Conservation (phyloP, 1,140 invertebrate species). For the Trialeurodes vaporariorum region DNA sequence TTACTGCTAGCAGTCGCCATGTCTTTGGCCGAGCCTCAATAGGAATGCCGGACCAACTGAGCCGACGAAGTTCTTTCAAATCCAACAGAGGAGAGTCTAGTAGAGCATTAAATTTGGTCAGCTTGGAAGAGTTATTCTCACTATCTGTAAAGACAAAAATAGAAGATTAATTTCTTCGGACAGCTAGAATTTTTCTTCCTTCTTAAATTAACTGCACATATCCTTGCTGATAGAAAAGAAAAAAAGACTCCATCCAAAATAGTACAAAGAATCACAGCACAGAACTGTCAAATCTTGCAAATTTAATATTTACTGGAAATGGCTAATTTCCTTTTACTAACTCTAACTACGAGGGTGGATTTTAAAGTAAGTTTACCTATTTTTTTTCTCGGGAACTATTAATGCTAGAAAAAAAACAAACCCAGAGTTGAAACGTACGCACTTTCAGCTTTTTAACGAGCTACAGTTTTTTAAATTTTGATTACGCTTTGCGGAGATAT, state of each 20-base stretch:
- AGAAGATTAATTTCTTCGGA: not conserved
- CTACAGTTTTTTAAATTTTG: too few species aligned
- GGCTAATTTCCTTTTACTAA: too few species aligned
- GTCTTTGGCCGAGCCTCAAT: slow-evolving; percentile 60
- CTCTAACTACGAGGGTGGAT: too few species aligned
- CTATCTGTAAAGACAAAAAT: slow-evolving; percentile 18
- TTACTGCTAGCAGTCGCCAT: slow-evolving; percentile 64
- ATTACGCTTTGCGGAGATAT: too few species aligned
- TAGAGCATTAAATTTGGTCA: slow-evolving; percentile 69
- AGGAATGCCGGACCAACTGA: slow-evolving; percentile 93
- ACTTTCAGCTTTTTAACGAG: too few species aligned
- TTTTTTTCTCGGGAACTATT: too few species aligned
- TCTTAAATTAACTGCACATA: slow-evolving; percentile 14
- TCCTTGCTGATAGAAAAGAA: slow-evolving; percentile 23
- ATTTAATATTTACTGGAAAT: slow-evolving; percentile 10
- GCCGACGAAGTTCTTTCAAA: slow-evolving; percentile 72
- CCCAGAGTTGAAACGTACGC: too few species aligned
- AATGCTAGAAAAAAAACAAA: too few species aligned
- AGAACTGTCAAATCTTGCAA: not conserved
- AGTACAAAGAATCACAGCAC: not conserved
- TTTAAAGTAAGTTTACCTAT: too few species aligned
- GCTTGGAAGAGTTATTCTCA: slow-evolving; percentile 53
- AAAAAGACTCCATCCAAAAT: not conserved
- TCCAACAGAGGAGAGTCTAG: slow-evolving; percentile 60
- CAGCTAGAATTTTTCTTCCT: not conserved